Base-by-base conservation (phyloP, 1,140 invertebrate species). In the Drosophila albomicans region DNA sequence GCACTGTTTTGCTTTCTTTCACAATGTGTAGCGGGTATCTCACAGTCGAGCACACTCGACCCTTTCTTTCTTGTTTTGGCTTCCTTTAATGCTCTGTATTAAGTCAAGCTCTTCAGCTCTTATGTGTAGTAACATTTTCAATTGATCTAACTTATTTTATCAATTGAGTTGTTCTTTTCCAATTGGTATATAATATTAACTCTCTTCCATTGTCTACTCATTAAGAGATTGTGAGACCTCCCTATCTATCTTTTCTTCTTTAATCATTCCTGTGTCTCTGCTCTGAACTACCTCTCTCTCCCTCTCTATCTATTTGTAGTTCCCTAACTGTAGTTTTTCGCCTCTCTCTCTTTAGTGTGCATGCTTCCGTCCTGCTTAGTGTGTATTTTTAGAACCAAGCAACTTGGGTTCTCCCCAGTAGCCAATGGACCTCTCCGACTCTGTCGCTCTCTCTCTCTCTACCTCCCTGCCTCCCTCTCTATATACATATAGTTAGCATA, bases 341-440 rank as follows among this genome's bases (percentile, higher is more conserved):
- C 28, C 7, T 65, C 59, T 80, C 64, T 25, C 11, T 65, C 59
- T 80, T 67, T 25, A 52, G 76, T 77, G 66, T 79, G 81, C 81
- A 84, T 84, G 81, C 69, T 46, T 49, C 28, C 46, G 6, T 10
- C 35, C 35, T 10, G 1, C 2, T 38, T 66, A 62, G 57, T 75
- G 3, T 64, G 11, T 32, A 54, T 35, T 15, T 35, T 15, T 48
- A 3, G 1, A 15, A 11, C n/a, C 11, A 35, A 48, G 51, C 43
- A 54, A 28, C 35, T 56, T 52, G 13, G 16, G 35, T 16, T 57
- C 35, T 49, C n/a, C 15, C 32, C 51, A 59, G 7, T 38, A 66
- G 54, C 48, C 52, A 48, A 35, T 51, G 3, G 20, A 20, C 41
- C 59, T 10, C 28, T 43, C 16, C 5, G 5, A 8, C 30, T 38